These are phyloP conservation scores for Cryptotermes secundus DNA, from an alignment of 1,140 invertebrate species.

Conservation along the genomic window DNA sequence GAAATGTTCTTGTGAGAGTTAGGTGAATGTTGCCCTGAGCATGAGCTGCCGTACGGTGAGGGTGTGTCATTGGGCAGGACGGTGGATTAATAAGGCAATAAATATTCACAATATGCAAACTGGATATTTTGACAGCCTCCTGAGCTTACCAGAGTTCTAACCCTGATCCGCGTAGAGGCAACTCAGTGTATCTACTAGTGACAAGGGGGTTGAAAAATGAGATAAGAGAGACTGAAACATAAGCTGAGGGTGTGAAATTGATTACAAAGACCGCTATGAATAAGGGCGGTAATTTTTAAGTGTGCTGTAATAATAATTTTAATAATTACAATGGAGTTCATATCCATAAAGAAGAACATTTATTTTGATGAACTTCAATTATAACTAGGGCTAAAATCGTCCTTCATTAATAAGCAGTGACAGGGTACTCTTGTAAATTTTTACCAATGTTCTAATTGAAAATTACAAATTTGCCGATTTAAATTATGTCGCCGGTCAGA, in stretches of 20 bases:
- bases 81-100: constrained; percentile 16
- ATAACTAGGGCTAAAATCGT: too few species aligned
- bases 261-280: neutral
- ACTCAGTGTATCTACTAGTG: too few species aligned
- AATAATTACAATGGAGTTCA: too few species aligned
- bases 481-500: too few species aligned
- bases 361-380: too few species aligned
- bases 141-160: neutral
- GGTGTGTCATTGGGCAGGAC: neutral
- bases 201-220: neutral
- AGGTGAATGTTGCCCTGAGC: neutral
- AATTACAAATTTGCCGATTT: too few species aligned
- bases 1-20: neutral
- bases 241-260: neutral
- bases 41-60: too few species aligned
- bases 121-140: constrained; percentile 15
- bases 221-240: neutral
- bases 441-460: too few species aligned
- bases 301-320: too few species aligned
- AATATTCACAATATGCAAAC: constrained; percentile 20
- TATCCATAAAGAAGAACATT: too few species aligned
- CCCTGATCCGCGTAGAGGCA: neutral
- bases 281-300: neutral
- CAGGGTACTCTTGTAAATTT: too few species aligned
- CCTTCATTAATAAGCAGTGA: too few species aligned